A percentile compares a stretch with the other conserved stretches of the same genome.
These are phyloP conservation scores for Zonitis immaculata DNA, from an alignment of 2,888 invertebrate genomes.

Conservation along the genomic window DNA sequence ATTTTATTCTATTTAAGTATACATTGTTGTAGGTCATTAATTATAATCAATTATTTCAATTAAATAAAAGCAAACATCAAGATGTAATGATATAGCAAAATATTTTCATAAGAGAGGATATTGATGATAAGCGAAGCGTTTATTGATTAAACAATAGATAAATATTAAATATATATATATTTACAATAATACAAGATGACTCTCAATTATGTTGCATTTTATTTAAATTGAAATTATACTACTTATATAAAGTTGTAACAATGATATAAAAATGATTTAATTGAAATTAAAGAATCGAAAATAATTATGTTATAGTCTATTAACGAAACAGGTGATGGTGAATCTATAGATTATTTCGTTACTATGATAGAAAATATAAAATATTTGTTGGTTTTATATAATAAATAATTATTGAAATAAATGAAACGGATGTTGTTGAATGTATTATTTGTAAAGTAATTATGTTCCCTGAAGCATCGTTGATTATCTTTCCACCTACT, in stretches of 20 bases:
- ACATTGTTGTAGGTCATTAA: too few relatives aligned
- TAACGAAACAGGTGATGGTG: slow-evolving; percentile 15
- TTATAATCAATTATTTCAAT: neutral
- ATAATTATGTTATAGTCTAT: slow-evolving; percentile 9
- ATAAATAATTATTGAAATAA: too few relatives aligned
- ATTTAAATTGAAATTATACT: too few relatives aligned
- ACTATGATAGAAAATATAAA: too few relatives aligned
- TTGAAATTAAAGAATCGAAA: neutral
- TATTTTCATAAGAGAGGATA: neutral
- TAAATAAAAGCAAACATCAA: neutral
- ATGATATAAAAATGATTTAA: too few relatives aligned
- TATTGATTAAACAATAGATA: neutral
- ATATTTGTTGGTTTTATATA: too few relatives aligned
- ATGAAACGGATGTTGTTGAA: neutral
- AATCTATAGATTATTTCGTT: too few relatives aligned
- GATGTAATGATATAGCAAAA: neutral
- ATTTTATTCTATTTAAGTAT: too few relatives aligned
- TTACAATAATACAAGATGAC: neutral
- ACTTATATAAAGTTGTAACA: too few relatives aligned
- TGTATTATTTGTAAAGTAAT: neutral
- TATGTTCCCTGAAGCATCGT: neutral
- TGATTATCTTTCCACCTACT: neutral
- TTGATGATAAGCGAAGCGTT: neutral
- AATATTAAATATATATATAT: too few relatives aligned
- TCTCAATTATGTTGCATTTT: too few relatives aligned